A percentile compares a stretch with the other conserved stretches of the same genome.
phyloP scores from a whole-genome alignment of 2,888 invertebrate genomes.

The Nomada fucata region DNA sequence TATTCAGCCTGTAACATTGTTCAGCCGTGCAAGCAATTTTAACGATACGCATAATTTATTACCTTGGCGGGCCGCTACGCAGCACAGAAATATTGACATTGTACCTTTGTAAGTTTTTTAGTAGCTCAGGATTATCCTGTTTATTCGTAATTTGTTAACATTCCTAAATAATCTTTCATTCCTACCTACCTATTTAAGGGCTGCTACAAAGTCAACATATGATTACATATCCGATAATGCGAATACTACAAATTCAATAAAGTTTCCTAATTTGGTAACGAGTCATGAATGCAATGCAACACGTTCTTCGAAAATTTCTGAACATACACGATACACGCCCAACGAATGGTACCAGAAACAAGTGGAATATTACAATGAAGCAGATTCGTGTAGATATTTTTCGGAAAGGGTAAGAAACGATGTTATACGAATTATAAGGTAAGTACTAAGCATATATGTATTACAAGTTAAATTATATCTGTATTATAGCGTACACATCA shows the following conservation, averaged over 20 bases:
- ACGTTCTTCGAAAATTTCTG: constrained; percentile 92
- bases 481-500: background rate
- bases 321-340: constrained; percentile 96
- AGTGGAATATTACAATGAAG: constrained; percentile 93
- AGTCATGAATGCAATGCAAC: constrained; percentile 93
- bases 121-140: background rate
- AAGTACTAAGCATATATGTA: background rate
- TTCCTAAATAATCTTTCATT: background rate
- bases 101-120: constrained; percentile 87
- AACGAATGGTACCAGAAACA: constrained; percentile 93
- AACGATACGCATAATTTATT: constrained; percentile 90
- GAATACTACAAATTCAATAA: constrained; percentile 90
- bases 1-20: constrained; percentile 88
- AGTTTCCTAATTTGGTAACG: constrained; percentile 93
- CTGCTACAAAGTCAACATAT: constrained; percentile 88
- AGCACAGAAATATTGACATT: constrained; percentile 91
- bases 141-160: background rate
- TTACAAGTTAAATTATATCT: constrained; percentile 4
- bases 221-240: constrained; percentile 91
- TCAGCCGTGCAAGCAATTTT: constrained; percentile 87
- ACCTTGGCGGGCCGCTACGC: constrained; percentile 92
- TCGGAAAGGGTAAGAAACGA: constrained; percentile 93
- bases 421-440: constrained; percentile 85
- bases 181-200: constrained; percentile 82
- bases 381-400: constrained; percentile 93